These are phyloP conservation scores for Germaria angustata DNA, from an alignment of 2,888 invertebrate species.

Conservation along the genomic window DNA sequence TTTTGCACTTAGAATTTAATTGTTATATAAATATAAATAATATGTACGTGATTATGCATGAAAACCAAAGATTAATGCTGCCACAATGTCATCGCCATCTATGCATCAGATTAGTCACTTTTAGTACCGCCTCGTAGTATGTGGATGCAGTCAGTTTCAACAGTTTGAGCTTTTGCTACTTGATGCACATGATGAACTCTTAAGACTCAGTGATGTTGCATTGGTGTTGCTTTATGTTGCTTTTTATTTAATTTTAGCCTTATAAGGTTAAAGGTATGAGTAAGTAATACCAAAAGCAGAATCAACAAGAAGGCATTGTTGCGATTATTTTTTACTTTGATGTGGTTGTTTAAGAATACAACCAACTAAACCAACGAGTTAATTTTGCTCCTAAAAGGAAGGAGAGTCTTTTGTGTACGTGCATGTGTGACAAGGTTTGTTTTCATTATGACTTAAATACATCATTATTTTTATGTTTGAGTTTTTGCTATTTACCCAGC, in stretches of 20 bases:
- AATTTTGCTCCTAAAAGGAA: neutral
- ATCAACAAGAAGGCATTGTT: constrained; percentile 1
- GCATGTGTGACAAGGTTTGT: constrained; percentile 20
- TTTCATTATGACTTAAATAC: constrained; percentile 60
- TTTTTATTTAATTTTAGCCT: constrained; percentile 39
- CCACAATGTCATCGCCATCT: no score
- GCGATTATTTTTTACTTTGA: constrained; percentile 12
- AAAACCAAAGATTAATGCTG: no score
- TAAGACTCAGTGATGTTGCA: neutral
- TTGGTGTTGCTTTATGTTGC: neutral
- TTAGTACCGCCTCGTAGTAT: neutral
- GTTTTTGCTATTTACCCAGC: neutral
- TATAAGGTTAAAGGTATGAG: constrained; percentile 59
- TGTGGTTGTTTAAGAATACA: neutral
- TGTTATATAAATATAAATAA: no score
- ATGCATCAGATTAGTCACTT: no score
- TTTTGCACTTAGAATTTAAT: no score
- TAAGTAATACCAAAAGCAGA: constrained; percentile 34
- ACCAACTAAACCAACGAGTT: constrained; percentile 20
- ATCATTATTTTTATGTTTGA: constrained; percentile 49
- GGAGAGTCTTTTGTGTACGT: neutral
- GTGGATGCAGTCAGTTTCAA: neutral
- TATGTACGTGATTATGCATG: no score
- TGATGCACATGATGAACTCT: constrained; percentile 8
- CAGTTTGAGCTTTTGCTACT: neutral